phyloP scores from a whole-genome alignment of 2,797 vertebrate genomes.

The Petrocephalus schoutedeni region DNA sequence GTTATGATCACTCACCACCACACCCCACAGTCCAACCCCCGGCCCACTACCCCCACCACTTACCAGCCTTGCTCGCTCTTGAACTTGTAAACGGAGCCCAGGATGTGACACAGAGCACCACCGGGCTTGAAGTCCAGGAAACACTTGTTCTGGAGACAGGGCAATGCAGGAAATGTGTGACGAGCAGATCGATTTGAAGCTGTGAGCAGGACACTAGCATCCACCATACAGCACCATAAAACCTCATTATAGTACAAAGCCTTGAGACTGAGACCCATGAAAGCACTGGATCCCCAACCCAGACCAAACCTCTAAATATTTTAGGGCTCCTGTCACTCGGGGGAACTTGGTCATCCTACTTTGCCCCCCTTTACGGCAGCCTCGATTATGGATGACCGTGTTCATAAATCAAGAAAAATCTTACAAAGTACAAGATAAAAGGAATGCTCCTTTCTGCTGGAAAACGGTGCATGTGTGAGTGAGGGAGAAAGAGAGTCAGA shows the following conservation, averaged over 20 bases:
- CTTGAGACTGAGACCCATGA: too few relatives aligned
- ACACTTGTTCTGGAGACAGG: conserved; percentile 73
- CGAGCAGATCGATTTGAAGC: neutral
- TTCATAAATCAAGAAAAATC: too few relatives aligned
- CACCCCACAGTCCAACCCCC: neutral
- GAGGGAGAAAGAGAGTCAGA: neutral
- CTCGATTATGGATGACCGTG: too few relatives aligned
- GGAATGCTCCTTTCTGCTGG: too few relatives aligned
- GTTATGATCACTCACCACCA: neutral
- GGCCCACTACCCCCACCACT: conserved; percentile 43
- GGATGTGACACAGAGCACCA: conserved; percentile 88
- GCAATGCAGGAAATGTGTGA: neutral
- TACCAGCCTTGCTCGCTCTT: conserved; percentile 97
- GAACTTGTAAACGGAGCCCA: conserved; percentile 92
- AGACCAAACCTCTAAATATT: neutral
- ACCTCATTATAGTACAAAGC: neutral
- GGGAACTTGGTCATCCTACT: too few relatives aligned
- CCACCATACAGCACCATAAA: neutral
- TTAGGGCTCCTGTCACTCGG: too few relatives aligned
- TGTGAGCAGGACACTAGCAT: neutral
- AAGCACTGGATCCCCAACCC: neutral
- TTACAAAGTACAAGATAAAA: too few relatives aligned
- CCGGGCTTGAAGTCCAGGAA: conserved; percentile 89
- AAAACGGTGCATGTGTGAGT: neutral
- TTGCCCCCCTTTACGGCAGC: too few relatives aligned